Percentiles rank a stretch among this genome's conserved stretches.
These are phyloP conservation scores for Lutraria rhynchaena DNA, from an alignment of 1,140 invertebrate species.

Conservation along the genomic window DNA sequence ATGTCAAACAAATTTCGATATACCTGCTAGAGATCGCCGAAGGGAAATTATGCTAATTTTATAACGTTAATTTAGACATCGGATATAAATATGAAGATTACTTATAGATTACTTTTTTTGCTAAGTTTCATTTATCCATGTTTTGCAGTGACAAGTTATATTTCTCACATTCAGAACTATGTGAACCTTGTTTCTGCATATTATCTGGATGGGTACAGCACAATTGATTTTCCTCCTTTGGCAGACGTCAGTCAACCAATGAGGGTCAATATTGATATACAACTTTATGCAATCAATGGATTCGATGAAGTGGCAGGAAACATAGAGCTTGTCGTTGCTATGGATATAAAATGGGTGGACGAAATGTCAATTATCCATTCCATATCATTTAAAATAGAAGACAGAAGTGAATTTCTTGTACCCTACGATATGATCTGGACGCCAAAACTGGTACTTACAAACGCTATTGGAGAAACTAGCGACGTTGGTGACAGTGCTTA, in stretches of 20 bases:
- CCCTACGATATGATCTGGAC: slow-evolving; percentile 56
- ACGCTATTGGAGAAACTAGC: slow-evolving; percentile 40
- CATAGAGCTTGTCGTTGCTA: slow-evolving; percentile 51
- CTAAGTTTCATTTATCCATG: not conserved
- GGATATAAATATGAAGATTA: slow-evolving; percentile 26
- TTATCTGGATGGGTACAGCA: slow-evolving; percentile 26
- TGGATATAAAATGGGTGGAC: slow-evolving; percentile 58
- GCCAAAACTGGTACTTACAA: slow-evolving; percentile 50
- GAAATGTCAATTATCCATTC: slow-evolving; percentile 43
- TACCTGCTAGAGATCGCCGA: too few species aligned
- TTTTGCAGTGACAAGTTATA: slow-evolving; percentile 13
- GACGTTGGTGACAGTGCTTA: slow-evolving; percentile 45
- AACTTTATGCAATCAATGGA: slow-evolving; percentile 46
- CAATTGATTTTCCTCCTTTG: slow-evolving; percentile 21
- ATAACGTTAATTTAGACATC: too few species aligned
- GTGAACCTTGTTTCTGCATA: slow-evolving; percentile 50
- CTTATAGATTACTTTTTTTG: not conserved
- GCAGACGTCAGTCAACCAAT: slow-evolving; percentile 23
- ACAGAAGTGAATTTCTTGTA: slow-evolving; percentile 31
- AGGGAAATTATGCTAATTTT: too few species aligned
- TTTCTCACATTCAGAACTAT: slow-evolving; percentile 52
- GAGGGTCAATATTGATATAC: slow-evolving; percentile 21
- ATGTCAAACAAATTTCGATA: too few species aligned
- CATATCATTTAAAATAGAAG: slow-evolving; percentile 14
- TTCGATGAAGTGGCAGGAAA: slow-evolving; percentile 62